These are phyloP conservation scores for Leptinotarsa texana DNA, from an alignment of 1,140 invertebrate genomes.

Conservation along the genomic window DNA sequence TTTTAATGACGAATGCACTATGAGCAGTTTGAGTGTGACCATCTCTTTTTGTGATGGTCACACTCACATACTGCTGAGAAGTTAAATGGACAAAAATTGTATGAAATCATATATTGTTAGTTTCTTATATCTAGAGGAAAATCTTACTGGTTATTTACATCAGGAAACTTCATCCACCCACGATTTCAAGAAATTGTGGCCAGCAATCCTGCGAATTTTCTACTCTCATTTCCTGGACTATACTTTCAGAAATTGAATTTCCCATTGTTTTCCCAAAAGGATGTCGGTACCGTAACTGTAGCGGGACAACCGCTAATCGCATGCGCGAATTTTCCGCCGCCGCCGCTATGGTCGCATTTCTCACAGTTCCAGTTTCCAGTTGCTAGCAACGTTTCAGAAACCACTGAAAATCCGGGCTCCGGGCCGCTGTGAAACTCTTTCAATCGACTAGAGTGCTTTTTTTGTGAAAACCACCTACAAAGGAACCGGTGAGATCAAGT, in stretches of 20 bases:
- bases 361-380: slow-evolving; percentile 9
- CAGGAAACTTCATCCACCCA: no score
- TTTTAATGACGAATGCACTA: no score
- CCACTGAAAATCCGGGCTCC: neutral
- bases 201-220: no score
- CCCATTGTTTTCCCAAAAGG: slow-evolving; percentile 11
- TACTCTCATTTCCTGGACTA: no score
- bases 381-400: neutral
- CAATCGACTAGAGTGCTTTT: slow-evolving; percentile 8
- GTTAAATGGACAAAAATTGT: no score
- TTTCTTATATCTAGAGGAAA: no score
- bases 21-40: no score
- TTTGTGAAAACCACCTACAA: slow-evolving; percentile 13
- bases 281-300: slow-evolving; percentile 4
- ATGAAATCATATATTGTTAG: no score
- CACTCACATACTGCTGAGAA: no score
- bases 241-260: slow-evolving; percentile 7
- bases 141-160: no score
- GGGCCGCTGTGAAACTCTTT: neutral
- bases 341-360: neutral
- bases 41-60: no score
- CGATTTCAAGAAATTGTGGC: no score
- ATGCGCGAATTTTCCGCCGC: slow-evolving; percentile 11
- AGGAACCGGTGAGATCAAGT: slow-evolving; percentile 3
- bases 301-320: neutral